Conservation (phyloP, 2,113 vertebrate species). For the Progne subis region DNA sequence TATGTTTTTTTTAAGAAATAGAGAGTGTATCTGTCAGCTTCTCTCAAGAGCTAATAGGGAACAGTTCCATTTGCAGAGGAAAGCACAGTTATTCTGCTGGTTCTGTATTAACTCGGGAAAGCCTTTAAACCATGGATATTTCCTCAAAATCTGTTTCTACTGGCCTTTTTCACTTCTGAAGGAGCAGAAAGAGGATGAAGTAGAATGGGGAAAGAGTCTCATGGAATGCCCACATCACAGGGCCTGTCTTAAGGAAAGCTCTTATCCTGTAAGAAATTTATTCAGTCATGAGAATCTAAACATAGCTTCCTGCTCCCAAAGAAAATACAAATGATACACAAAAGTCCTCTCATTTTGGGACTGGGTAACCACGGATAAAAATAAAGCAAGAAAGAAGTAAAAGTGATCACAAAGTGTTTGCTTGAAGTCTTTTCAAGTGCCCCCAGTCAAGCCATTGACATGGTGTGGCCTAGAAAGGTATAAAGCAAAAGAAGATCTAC, state of each 20-base stretch:
- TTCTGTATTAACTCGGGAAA: neutral
- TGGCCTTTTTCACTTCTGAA: neutral
- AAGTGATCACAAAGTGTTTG: neutral
- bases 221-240: neutral
- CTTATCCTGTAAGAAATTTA: slow-evolving; percentile 4
- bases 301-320: neutral
- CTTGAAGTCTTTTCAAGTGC: neutral
- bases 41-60: neutral
- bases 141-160: neutral
- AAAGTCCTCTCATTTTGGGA: neutral
- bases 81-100: neutral
- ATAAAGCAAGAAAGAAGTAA: neutral
- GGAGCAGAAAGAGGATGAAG: neutral
- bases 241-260: neutral
- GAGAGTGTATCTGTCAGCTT: neutral
- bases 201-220: neutral
- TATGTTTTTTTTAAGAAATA: neutral
- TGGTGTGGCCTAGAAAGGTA: neutral
- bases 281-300: slow-evolving; percentile 37
- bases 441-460: neutral
- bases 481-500: neutral
- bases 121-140: neutral
- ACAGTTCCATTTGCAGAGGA: neutral
- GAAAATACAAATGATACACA: slow-evolving; percentile 23
- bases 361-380: slow-evolving; percentile 8